Percentiles rank a stretch among this genome's conserved stretches.
Evolutionary conservation across 1,140 invertebrate genomes (phyloP).

Genomic region (Potamilus streckersoni): DNA sequence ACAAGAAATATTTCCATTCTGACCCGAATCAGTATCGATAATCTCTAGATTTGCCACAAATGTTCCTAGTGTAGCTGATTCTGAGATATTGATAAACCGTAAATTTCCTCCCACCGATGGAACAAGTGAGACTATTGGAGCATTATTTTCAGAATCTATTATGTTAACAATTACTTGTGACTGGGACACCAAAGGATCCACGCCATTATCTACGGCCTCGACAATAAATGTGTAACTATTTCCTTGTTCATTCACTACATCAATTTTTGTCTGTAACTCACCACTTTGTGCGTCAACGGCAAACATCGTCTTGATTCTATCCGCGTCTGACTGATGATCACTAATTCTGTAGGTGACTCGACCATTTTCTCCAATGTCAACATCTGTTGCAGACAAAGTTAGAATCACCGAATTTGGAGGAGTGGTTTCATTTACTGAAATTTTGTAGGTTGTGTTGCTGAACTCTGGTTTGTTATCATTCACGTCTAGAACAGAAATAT

Average conservation of each 20-base stretch:
- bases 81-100: slow-evolving; percentile 31
- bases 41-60: slow-evolving; percentile 43
- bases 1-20: slow-evolving; percentile 38
- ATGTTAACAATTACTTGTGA: slow-evolving; percentile 23
- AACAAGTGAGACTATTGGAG: slow-evolving; percentile 87
- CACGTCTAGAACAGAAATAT: slow-evolving; percentile 73
- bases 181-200: slow-evolving; percentile 13
- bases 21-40: slow-evolving; percentile 37
- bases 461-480: slow-evolving; percentile 62
- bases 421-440: slow-evolving; percentile 77
- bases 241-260: slow-evolving; percentile 82
- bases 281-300: slow-evolving; percentile 37
- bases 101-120: slow-evolving; percentile 77
- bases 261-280: slow-evolving; percentile 63
- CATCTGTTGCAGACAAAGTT: slow-evolving; percentile 48
- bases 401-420: slow-evolving; percentile 37
- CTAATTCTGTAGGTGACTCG: slow-evolving; percentile 30
- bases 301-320: slow-evolving; percentile 18
- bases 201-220: slow-evolving; percentile 49
- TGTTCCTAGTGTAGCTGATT: slow-evolving; percentile 32
- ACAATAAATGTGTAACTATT: slow-evolving; percentile 48
- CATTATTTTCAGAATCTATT: slow-evolving; percentile 82
- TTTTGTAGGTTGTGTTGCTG: slow-evolving; percentile 52
- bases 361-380: slow-evolving; percentile 58
- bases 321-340: slow-evolving; percentile 21